Percentiles rank a stretch among this genome's conserved stretches.
These are phyloP conservation scores for Sebastes steindachneri DNA, from an alignment of 2,797 vertebrate genomes.

Conservation along the genomic window DNA sequence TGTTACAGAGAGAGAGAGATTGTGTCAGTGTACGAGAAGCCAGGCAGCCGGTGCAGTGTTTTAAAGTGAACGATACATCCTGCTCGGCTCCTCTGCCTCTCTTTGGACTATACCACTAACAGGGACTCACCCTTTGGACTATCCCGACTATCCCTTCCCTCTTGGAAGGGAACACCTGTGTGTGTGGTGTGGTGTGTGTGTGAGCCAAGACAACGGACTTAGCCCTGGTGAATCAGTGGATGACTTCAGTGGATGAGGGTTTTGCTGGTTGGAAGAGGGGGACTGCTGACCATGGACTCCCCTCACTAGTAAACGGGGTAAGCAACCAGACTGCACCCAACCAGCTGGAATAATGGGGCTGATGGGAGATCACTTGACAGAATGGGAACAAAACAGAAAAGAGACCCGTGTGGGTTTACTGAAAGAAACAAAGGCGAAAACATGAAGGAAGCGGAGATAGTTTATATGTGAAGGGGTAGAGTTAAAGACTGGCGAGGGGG, in stretches of 20 bases:
- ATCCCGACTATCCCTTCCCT: constrained; percentile 29
- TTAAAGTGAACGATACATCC: constrained; percentile 59
- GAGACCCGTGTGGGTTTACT: background rate
- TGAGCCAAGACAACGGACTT: constrained; percentile 37
- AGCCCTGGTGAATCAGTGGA: constrained; percentile 53
- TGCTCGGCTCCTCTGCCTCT: constrained; percentile 33
- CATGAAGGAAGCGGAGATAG: background rate
- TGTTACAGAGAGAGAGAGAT: background rate
- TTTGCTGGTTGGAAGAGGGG: constrained; percentile 56
- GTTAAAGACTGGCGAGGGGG: background rate
- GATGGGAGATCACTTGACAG: constrained; percentile 49
- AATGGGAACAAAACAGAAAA: constrained; percentile 51
- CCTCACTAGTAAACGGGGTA: constrained; percentile 74
- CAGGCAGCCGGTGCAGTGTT: constrained; percentile 61
- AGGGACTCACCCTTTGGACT: constrained; percentile 68
- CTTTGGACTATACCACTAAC: constrained; percentile 58
- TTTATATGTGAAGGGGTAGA: background rate
- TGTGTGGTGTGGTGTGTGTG: constrained; percentile 5
- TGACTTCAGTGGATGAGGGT: constrained; percentile 73
- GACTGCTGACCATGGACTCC: constrained; percentile 69
- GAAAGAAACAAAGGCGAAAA: background rate
- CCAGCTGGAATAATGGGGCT: constrained; percentile 29
- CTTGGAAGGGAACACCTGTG: constrained; percentile 69
- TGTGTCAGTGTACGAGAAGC: constrained; percentile 1
- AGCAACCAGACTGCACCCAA: constrained; percentile 54